Base-by-base conservation (phyloP, 1,140 invertebrate species). In the Camponotus pennsylvanicus region DNA sequence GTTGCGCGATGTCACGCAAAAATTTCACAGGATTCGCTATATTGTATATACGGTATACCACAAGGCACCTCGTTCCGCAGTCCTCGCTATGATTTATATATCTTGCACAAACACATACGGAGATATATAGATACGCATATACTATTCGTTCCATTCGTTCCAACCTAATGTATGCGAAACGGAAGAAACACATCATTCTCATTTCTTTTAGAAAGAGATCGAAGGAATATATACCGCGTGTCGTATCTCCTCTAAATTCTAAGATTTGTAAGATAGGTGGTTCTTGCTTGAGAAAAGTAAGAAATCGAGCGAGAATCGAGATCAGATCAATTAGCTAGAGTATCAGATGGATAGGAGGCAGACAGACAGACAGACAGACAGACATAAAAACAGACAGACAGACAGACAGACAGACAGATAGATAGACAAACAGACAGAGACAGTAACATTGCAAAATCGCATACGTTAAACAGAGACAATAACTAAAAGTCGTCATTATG, bases 361-460 rank as follows among this genome's bases (percentile, higher is more conserved):
- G 85, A 88, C 78, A 88, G 89, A 91, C 71, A 89, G 75, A 83
- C 57, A 84, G 83, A 86, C 49, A 82, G 32, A 84, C 37, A 89
- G 55, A 87, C 79, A 87, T 13, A 57, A 49, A 57, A 27, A 87
- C 73, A 64, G 63, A 89, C 75, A 67, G 71, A 88, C 84, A 90
- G 76, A 91, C 84, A 92, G 88, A 88, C 67, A 76, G 61, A 82
- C 52, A 89, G 80, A 89, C 82, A 89, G 79, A 89, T 78, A 85
- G 80, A 93, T 86, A 94, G 85, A 91, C 70, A 92, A 87, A 92
- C 89, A 91, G 64, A 92, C 88, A 91, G 83, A 91, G 85, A 92
- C 75, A 92, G 83, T 90, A 86, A 91, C 86, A 89, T 71, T 21
- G 66, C 87, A 69, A 86, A 67, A 88, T 89, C 63, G 57, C 76